Percentiles rank a stretch among this genome's conserved stretches.
These are phyloP conservation scores for Idaea aversata DNA, from an alignment of 2,888 invertebrate species.

Conservation along the genomic window DNA sequence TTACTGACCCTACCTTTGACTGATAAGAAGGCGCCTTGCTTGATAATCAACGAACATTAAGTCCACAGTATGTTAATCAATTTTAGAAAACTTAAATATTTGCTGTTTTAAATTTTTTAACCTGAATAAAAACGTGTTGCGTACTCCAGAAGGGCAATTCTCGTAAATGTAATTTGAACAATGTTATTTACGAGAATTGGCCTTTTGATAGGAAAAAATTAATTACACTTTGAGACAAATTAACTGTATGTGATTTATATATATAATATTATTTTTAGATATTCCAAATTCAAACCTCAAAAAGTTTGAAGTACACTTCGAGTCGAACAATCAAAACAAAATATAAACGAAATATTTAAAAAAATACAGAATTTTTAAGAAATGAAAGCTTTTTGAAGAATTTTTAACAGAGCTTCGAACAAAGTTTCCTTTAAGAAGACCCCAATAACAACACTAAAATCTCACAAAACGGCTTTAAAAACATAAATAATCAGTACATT, in stretches of 20 bases:
- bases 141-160: no score
- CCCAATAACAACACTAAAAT: neutral
- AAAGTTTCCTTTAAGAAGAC: neutral
- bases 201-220: no score
- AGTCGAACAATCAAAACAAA: neutral
- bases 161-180: no score
- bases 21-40: constrained; percentile 58
- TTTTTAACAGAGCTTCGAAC: neutral
- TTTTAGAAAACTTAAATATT: neutral
- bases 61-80: neutral
- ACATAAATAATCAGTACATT: constrained; percentile 1
- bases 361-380: no score
- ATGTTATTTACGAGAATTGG: no score
- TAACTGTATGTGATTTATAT: no score
- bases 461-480: neutral
- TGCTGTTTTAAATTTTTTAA: neutral
- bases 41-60: neutral
- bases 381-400: no score
- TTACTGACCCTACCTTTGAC: constrained; percentile 70
- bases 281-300: neutral
- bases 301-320: neutral
- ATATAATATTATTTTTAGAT: no score
- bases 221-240: no score
- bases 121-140: neutral
- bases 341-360: neutral